Conservation (phyloP, 2,113 vertebrate genomes). For the Nycticorax nycticorax region DNA sequence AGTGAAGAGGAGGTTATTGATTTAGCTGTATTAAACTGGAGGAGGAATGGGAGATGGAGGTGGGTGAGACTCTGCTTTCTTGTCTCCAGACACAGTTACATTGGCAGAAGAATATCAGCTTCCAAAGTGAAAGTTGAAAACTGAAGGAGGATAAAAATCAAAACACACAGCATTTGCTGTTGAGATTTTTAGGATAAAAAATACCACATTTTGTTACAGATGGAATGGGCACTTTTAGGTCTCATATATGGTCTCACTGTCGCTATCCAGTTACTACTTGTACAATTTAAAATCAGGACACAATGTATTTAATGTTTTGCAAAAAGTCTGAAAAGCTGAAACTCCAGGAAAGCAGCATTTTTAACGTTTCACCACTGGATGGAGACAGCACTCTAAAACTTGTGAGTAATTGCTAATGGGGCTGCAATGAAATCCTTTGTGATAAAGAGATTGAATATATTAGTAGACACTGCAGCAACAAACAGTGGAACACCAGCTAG, state of each 20-base stretch:
- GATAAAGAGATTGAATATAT: background rate
- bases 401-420: background rate
- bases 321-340: background rate
- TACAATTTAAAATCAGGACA: background rate
- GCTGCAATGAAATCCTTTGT: background rate
- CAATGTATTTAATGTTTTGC: background rate
- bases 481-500: background rate
- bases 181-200: background rate
- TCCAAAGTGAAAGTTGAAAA: background rate
- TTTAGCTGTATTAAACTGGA: background rate
- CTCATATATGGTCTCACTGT: background rate
- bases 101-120: background rate
- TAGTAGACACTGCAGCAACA: background rate
- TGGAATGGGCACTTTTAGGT: background rate
- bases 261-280: background rate
- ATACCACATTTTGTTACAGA: background rate
- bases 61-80: background rate
- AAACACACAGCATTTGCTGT: background rate
- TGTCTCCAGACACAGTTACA: background rate
- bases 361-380: slow-evolving; percentile 51
- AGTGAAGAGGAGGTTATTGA: background rate
- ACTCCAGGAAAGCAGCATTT: background rate
- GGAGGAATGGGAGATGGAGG: background rate
- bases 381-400: slow-evolving; percentile 52
- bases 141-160: background rate